These are phyloP conservation scores for Sminthurinus signatus DNA, from an alignment of 1,140 invertebrate genomes.

Conservation along the genomic window DNA sequence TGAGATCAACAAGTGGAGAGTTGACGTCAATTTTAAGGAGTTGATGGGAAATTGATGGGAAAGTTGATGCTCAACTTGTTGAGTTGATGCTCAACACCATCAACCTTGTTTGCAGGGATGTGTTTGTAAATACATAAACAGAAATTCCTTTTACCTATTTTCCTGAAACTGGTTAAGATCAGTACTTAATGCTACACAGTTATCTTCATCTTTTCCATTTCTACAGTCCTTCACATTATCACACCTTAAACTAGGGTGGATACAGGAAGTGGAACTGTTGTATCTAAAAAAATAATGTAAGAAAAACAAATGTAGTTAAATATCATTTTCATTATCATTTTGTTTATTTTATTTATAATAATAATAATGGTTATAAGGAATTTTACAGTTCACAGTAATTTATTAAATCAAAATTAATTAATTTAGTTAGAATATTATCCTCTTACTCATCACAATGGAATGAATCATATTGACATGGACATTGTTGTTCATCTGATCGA, in stretches of 20 bases:
- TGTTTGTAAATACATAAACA: too few species aligned
- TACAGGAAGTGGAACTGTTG: neutral
- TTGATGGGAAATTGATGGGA: too few species aligned
- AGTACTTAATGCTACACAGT: neutral
- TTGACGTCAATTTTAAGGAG: too few species aligned
- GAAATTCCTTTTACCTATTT: neutral
- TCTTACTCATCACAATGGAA: conserved; percentile 1
- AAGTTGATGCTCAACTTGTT: too few species aligned
- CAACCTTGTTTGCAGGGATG: too few species aligned
- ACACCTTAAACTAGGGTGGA: conserved; percentile 7
- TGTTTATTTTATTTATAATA: neutral
- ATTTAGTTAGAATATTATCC: neutral
- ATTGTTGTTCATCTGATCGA: conserved; percentile 5
- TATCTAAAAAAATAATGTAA: too few species aligned
- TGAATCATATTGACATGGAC: neutral
- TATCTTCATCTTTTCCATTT: conserved; percentile 4
- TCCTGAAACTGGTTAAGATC: neutral
- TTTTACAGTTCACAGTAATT: neutral
- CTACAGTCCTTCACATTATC: conserved; percentile 5
- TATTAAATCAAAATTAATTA: too few species aligned
- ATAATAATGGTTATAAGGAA: too few species aligned
- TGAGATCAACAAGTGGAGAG: too few species aligned
- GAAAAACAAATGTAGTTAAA: too few species aligned
- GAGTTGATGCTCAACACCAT: too few species aligned
- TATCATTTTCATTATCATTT: neutral